Percentiles rank a stretch among this genome's conserved stretches.
phyloP scores from a whole-genome alignment of 1,140 invertebrate species.

The Panagrolaimus sp. region DNA sequence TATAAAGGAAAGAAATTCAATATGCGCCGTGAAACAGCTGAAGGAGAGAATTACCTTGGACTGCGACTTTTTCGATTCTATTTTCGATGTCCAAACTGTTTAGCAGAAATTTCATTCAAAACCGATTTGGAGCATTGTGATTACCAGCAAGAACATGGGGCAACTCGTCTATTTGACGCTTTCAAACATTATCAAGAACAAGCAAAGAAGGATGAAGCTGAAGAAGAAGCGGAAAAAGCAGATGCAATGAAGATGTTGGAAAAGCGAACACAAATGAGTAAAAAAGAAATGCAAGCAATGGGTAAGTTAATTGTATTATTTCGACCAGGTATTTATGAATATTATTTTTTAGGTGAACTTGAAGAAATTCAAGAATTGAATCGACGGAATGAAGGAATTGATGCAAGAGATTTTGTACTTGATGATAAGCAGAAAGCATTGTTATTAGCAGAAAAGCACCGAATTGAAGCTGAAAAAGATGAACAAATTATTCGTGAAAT shows the following conservation, averaged over 20 bases:
- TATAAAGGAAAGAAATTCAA: conserved; percentile 99
- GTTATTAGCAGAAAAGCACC: conserved; percentile 35
- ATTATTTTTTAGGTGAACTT: conserved; percentile 70
- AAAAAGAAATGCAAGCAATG: conserved; percentile 87
- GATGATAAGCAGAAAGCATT: conserved; percentile 35
- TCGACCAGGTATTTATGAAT: neutral
- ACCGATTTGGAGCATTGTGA: conserved; percentile 95
- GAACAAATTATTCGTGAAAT: conserved; percentile 42
- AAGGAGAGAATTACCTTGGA: conserved; percentile 93
- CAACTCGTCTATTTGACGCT: conserved; percentile 96
- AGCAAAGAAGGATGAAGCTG: conserved; percentile 81
- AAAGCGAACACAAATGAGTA: conserved; percentile 88
- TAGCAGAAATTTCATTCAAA: conserved; percentile 95
- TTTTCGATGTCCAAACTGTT: conserved; percentile 82
- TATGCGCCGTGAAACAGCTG: conserved; percentile 94
- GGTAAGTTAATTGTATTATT: conserved; percentile 35
- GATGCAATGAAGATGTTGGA: conserved; percentile 97
- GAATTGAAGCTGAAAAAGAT: conserved; percentile 52
- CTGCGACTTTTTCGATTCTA: conserved; percentile 91
- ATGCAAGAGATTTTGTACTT: conserved; percentile 39
- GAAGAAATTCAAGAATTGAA: conserved; percentile 96
- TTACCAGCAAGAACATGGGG: conserved; percentile 96
- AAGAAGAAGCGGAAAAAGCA: conserved; percentile 91
- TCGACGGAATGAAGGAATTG: conserved; percentile 67
- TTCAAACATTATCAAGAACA: conserved; percentile 92